Conservation (phyloP, 2,113 vertebrate genomes). For the Rhynchomys soricoides region DNA sequence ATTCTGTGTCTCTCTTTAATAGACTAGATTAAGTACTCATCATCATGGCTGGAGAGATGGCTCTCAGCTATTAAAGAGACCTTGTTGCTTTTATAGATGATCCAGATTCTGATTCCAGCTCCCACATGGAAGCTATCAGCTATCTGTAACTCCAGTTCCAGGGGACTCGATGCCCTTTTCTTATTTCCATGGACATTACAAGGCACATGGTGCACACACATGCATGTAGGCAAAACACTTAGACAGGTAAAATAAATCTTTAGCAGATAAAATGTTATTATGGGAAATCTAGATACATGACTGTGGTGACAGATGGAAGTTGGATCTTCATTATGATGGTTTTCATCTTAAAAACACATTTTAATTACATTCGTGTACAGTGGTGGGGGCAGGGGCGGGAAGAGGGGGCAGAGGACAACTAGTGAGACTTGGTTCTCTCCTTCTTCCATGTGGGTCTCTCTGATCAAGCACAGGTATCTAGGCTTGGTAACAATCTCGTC, state of each 20-base stretch:
- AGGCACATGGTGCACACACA: neutral
- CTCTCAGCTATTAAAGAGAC: neutral
- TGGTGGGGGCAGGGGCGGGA: too few relatives aligned
- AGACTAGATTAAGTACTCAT: neutral
- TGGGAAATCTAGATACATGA: neutral
- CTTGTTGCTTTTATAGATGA: neutral
- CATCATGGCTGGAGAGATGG: neutral
- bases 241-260: neutral
- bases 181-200: neutral
- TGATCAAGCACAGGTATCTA: neutral
- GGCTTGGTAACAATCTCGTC: neutral
- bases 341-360: neutral
- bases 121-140: too few relatives aligned
- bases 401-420: neutral
- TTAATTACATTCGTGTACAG: neutral
- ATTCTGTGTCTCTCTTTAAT: neutral
- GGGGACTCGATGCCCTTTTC: neutral
- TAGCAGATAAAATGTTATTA: neutral
- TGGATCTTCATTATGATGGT: neutral
- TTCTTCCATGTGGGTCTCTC: neutral
- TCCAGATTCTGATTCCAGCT: neutral
- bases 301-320: neutral
- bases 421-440: neutral
- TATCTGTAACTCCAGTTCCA: neutral
- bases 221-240: neutral